Evolutionary conservation across 1,140 invertebrate genomes (phyloP).

Genomic region (Zaprionus taronus): DNA sequence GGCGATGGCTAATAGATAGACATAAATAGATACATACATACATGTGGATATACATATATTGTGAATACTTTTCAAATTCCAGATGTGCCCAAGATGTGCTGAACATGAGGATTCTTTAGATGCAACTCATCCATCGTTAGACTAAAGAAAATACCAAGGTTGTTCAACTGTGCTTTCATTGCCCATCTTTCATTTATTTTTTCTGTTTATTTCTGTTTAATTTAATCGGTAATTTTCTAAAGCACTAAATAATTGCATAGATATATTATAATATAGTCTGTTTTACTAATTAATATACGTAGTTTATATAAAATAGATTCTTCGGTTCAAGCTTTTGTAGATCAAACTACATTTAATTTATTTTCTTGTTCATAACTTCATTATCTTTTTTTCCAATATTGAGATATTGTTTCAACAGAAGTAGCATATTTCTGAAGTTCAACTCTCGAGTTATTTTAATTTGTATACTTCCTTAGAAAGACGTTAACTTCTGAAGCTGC

Average conservation of each 20-base stretch:
- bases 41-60: background rate
- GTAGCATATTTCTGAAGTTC: too few relatives aligned
- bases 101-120: background rate
- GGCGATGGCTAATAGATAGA: background rate
- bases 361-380: too few relatives aligned
- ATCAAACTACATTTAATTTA: too few relatives aligned
- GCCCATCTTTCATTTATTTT: too few relatives aligned
- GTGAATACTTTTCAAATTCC: background rate
- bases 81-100: constrained; percentile 4
- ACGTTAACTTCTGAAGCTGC: background rate
- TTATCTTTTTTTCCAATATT: too few relatives aligned
- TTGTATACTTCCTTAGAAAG: background rate
- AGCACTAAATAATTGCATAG: too few relatives aligned
- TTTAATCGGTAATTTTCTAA: background rate
- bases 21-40: background rate
- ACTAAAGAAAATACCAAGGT: background rate
- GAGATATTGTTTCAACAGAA: too few relatives aligned
- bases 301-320: too few relatives aligned
- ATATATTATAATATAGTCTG: background rate
- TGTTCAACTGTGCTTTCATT: too few relatives aligned
- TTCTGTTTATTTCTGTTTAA: background rate
- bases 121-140: background rate
- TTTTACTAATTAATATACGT: too few relatives aligned
- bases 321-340: too few relatives aligned
- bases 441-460: too few relatives aligned